Conservation (phyloP, 2,797 vertebrate genomes). For the Pteronotus mesoamericanus region DNA sequence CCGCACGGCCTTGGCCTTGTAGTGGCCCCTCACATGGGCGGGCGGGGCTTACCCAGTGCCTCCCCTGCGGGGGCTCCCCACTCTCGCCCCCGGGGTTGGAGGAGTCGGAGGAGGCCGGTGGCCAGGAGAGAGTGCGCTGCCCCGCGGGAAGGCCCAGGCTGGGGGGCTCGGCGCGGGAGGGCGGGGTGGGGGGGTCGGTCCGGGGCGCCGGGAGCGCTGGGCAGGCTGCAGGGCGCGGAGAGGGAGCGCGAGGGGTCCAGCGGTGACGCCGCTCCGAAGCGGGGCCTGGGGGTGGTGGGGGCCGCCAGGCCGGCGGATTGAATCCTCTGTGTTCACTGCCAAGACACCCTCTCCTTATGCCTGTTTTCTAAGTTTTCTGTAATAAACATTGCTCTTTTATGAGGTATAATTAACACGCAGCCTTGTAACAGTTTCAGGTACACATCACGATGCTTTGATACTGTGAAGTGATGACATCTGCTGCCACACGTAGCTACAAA, state of each 20-base stretch:
- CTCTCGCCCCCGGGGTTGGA: too few relatives aligned
- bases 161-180: not conserved
- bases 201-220: fast-evolving
- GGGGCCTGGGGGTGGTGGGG: too few relatives aligned
- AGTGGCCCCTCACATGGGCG: fast-evolving
- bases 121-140: not conserved
- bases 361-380: not conserved
- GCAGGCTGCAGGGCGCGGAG: not conserved
- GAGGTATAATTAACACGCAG: fast-evolving
- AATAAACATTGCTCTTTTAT: not conserved
- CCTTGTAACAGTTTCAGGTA: fast-evolving
- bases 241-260: too few relatives aligned
- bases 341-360: too few relatives aligned
- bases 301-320: not conserved
- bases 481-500: too few relatives aligned
- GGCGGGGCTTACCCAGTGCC: fast-evolving
- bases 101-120: not conserved
- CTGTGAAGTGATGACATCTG: too few relatives aligned
- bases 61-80: not conserved
- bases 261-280: not conserved
- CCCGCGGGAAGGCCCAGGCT: not conserved
- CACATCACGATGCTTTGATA: too few relatives aligned
- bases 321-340: not conserved
- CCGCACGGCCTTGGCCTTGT: not conserved
- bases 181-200: too few relatives aligned